Conservation (phyloP, 2,888 invertebrate species). For the Drosophila colorata region DNA sequence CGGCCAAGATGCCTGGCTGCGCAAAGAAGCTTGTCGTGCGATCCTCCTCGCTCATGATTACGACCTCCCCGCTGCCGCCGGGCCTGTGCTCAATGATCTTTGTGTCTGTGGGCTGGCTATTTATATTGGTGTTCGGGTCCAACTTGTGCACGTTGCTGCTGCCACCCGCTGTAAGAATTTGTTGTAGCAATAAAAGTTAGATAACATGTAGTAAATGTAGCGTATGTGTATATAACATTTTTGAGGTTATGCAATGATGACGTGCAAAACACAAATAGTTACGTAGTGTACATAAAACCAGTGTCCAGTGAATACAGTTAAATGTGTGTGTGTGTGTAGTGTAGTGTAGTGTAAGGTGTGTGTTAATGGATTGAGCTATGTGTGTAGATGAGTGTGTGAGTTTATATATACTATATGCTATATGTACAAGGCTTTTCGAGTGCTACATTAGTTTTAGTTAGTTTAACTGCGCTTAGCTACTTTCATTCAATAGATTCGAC, state of each 20-base stretch:
- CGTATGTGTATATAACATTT: background rate
- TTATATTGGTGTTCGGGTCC: conserved; percentile 83
- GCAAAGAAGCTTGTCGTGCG: conserved; percentile 96
- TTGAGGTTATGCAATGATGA: conserved; percentile 23
- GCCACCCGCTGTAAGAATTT: conserved; percentile 65
- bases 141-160: conserved; percentile 81
- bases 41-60: conserved; percentile 94
- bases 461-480: conserved; percentile 30
- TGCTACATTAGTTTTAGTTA: conserved; percentile 29
- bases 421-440: conserved; percentile 42
- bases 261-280: conserved; percentile 49
- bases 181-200: background rate
- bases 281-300: conserved; percentile 51
- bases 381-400: conserved; percentile 15
- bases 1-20: conserved; percentile 96
- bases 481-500: conserved; percentile 12
- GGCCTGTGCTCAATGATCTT: conserved; percentile 82
- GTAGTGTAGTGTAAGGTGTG: conserved; percentile 42
- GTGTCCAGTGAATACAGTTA: conserved; percentile 53
- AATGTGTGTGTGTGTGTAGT: conserved; percentile 30
- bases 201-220: background rate
- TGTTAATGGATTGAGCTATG: conserved; percentile 49
- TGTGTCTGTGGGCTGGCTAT: conserved; percentile 83
- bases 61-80: conserved; percentile 88
- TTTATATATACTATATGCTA: conserved; percentile 33